These are phyloP conservation scores for Cranoglanis bouderius DNA, from an alignment of 2,113 vertebrate genomes.

Conservation along the genomic window DNA sequence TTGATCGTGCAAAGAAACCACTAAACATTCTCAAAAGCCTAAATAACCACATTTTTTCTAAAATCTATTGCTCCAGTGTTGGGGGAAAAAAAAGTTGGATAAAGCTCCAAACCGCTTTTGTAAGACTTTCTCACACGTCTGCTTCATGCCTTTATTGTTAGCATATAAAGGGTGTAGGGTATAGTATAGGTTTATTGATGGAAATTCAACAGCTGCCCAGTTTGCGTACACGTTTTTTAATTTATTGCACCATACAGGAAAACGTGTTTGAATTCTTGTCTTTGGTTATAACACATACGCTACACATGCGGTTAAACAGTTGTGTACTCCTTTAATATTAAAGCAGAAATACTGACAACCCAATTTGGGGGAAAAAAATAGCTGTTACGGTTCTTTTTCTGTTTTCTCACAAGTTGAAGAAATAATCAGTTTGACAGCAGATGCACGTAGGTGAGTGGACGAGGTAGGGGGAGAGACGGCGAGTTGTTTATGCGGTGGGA, in stretches of 20 bases:
- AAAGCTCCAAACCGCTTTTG: not conserved
- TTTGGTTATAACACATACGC: not conserved
- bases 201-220: not conserved
- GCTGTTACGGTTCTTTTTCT: not conserved
- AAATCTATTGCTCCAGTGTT: not conserved
- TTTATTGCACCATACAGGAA: not conserved
- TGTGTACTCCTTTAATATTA: not conserved
- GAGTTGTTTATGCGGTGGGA: constrained; percentile 12
- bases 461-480: not conserved
- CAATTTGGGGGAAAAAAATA: not conserved
- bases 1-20: not conserved
- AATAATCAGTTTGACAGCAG: not conserved
- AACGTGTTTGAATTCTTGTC: not conserved
- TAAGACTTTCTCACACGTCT: not conserved
- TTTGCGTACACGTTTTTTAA: not conserved
- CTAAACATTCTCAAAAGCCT: not conserved
- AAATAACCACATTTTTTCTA: not conserved
- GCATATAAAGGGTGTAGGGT: not conserved
- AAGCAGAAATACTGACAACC: not conserved
- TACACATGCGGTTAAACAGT: not conserved
- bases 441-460: not conserved
- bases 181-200: not conserved
- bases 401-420: not conserved
- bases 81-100: not conserved
- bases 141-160: not conserved